Evolutionary conservation across 2,797 vertebrate species (phyloP).

Genomic region (Acridotheres tristis): DNA sequence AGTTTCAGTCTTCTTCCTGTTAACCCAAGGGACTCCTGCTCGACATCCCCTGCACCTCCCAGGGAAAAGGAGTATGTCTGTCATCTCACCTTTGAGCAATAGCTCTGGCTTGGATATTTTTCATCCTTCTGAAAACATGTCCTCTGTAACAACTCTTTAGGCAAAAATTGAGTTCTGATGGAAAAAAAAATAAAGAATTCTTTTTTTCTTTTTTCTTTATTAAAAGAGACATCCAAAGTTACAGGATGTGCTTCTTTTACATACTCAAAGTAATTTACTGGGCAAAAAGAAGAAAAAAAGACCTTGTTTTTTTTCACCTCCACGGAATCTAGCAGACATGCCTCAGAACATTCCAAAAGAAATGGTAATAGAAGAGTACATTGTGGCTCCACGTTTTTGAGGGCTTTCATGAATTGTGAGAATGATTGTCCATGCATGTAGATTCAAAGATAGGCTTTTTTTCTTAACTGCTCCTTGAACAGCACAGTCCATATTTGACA

Average conservation of each 20-base stretch:
- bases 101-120: neutral
- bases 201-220: neutral
- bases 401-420: neutral
- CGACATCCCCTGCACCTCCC: rapidly evolving
- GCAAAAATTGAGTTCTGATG: neutral
- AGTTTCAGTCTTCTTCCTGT: neutral
- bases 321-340: neutral
- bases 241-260: neutral
- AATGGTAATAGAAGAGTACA: neutral
- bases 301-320: neutral
- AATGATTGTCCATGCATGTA: neutral
- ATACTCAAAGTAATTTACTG: neutral
- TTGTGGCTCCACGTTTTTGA: neutral
- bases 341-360: neutral
- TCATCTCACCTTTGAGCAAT: neutral
- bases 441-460: constrained; percentile 28
- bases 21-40: neutral
- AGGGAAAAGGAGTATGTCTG: neutral
- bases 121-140: neutral
- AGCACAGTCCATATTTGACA: constrained; percentile 41
- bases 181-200: neutral
- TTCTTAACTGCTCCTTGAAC: constrained; percentile 42
- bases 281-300: neutral
- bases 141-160: neutral
- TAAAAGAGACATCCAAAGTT: neutral